phyloP scores from a whole-genome alignment of 2,113 vertebrate genomes.

The Rhadina sibilatrix region DNA sequence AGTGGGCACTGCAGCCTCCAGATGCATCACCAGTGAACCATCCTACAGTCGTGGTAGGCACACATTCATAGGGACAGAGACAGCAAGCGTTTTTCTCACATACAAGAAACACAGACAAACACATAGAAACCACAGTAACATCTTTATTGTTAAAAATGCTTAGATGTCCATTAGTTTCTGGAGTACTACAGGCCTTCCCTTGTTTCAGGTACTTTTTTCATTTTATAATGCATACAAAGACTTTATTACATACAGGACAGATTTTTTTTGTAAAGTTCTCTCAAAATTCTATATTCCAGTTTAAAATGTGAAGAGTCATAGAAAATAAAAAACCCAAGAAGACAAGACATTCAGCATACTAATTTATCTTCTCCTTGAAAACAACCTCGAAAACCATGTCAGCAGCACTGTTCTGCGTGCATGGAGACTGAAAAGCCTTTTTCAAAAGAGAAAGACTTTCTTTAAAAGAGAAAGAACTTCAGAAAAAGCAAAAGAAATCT shows the following conservation, averaged over 20 bases:
- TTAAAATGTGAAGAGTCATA: background rate
- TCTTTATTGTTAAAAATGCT: conserved; percentile 49
- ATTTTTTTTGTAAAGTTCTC: background rate
- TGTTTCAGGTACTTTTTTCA: background rate
- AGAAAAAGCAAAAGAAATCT: background rate
- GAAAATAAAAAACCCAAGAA: background rate
- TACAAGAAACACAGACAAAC: background rate
- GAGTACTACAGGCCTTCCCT: background rate
- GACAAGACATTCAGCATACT: background rate
- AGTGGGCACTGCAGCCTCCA: background rate
- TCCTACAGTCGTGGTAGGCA: background rate
- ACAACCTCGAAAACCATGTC: background rate
- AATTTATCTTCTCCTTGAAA: background rate
- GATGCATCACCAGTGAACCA: background rate
- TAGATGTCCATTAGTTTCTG: background rate
- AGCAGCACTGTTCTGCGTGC: background rate
- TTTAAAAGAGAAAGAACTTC: background rate
- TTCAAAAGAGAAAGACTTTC: background rate
- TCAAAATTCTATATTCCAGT: background rate
- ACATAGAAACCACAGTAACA: background rate
- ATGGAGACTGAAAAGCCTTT: background rate
- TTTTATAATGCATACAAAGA: background rate
- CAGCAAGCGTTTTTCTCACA: background rate
- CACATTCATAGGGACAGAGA: background rate
- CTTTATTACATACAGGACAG: background rate